Base-by-base conservation (phyloP, 64 coral and sea anemone genomes). In the Stichodactyla mertensii region DNA sequence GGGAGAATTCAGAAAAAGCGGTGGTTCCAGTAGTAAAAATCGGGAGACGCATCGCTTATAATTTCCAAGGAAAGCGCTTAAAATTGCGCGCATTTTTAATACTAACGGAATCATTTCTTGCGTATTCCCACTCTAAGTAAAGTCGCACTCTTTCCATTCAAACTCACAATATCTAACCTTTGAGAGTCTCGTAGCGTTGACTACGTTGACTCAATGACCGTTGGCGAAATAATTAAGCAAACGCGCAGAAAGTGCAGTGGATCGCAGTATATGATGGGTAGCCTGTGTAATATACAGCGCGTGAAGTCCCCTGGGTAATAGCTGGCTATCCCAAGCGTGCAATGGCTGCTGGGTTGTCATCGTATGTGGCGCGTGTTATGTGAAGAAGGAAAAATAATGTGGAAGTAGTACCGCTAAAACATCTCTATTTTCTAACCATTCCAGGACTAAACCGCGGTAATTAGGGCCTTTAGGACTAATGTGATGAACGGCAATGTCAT, bases 281-380 rank as follows among this genome's bases (percentile, higher is more conserved):
- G 7, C 69, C 69, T 74, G 24, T 74, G 66, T 6, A 12, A 31
- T 12, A n/a, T 5, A n/a, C 12, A n/a, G 62, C 18, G 5, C 69
- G 69, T 31, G 69, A 74, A 4, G 69, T 9, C 10, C 24, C 6
- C 24, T 74, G 69, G 69, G 69, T 74, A 74, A 74, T 74, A 31
- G 69, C 27, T 20, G 4, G 51, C 6, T 5, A 54, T 11, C 51
- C 53, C 53, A 52, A 27, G 85, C 16, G 36, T 83, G 90, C 77
- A 87, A 86, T 87, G 90, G 26, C 23, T 92, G 51, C 53, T 74
- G 90, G 90, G 90, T 87, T 92, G 86, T 61, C 67, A 83, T 82
- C 87, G 82, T 88, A 90, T 96, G 94, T 96, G 89, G 92, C 94
- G 94, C 94, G 94, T 96, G 94, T 96, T 87, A 89, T 90, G 66